Percentiles rank a stretch among this genome's conserved stretches.
Conservation (phyloP, 1,140 invertebrate genomes). For the Papilio helenus region DNA sequence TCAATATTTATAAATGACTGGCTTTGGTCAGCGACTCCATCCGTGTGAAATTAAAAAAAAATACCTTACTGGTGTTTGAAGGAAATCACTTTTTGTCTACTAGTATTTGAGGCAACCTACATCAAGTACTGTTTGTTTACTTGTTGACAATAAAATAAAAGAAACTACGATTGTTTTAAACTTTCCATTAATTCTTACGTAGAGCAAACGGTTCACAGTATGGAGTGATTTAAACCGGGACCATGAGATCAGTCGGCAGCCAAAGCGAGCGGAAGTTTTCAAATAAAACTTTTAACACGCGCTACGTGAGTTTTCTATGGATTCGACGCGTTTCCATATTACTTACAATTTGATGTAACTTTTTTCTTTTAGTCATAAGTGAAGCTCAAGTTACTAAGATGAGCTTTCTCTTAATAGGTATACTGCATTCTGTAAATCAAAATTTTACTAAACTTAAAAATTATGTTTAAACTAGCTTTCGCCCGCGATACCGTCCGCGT, state of each 20-base stretch:
- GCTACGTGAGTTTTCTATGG: constrained; percentile 32
- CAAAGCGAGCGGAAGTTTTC: constrained; percentile 36
- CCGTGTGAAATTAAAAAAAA: no score
- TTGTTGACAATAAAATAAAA: no score
- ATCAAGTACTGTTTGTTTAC: no score
- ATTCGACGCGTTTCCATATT: constrained; percentile 27
- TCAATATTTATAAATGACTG: neutral
- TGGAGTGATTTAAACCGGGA: constrained; percentile 32
- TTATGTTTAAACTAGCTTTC: no score
- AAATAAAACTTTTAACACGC: constrained; percentile 42
- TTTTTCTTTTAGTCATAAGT: neutral
- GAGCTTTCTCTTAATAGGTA: neutral
- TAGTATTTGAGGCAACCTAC: no score
- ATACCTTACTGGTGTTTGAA: no score
- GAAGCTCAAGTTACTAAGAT: neutral
- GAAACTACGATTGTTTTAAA: neutral
- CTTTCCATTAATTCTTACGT: neutral
- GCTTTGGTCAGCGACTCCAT: neutral
- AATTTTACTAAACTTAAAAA: no score
- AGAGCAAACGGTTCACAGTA: neutral
- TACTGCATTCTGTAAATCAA: neutral
- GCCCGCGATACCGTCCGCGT: no score
- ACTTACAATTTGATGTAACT: neutral
- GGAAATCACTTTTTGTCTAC: no score
- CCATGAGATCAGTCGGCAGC: constrained; percentile 35